Conservation (phyloP, 2,113 vertebrate genomes). For the Upupa epops region DNA sequence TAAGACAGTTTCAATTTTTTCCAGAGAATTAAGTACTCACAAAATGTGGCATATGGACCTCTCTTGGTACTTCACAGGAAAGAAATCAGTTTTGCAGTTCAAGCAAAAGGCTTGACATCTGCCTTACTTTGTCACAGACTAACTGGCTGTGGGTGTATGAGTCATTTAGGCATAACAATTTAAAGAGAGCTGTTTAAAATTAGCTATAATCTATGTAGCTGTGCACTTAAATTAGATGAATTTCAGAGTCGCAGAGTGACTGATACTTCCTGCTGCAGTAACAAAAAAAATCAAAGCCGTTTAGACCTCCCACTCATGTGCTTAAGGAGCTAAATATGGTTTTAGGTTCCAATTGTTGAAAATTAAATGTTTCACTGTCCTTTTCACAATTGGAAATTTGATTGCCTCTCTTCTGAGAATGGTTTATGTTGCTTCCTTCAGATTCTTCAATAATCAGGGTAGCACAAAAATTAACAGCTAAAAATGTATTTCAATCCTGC, state of each 20-base stretch:
- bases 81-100: slow-evolving; percentile 28
- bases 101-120: slow-evolving; percentile 37
- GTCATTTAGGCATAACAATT: slow-evolving; percentile 12
- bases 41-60: slow-evolving; percentile 10
- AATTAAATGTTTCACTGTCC: not conserved
- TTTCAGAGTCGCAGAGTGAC: not conserved
- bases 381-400: not conserved
- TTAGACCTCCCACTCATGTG: not conserved
- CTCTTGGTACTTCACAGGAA: slow-evolving; percentile 3
- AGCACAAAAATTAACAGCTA: not conserved
- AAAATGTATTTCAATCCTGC: not conserved
- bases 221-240: not conserved
- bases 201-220: not conserved
- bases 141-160: not conserved
- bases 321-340: not conserved
- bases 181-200: slow-evolving; percentile 22
- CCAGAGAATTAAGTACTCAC: not conserved
- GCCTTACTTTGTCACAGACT: slow-evolving; percentile 23
- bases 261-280: not conserved
- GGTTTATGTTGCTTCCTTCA: not conserved
- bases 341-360: not conserved
- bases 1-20: not conserved
- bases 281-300: not conserved
- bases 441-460: not conserved
- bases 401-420: not conserved